Percentiles rank a stretch among this genome's conserved stretches.
Conservation (phyloP, 2,113 vertebrate species). For the Grammatotria lemairii region DNA sequence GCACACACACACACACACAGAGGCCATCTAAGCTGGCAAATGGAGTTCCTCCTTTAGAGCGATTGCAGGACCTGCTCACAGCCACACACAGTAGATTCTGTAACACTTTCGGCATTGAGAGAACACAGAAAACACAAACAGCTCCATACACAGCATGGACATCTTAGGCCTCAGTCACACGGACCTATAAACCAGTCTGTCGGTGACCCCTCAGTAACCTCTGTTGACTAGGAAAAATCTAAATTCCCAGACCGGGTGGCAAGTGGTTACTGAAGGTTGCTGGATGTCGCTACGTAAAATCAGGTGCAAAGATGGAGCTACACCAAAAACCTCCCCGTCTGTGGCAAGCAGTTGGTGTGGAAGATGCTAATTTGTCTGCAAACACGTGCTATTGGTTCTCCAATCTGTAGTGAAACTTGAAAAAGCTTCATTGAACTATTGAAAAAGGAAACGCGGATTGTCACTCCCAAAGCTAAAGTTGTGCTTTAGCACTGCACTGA, state of each 20-base stretch:
- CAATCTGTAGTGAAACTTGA: neutral
- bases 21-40: neutral
- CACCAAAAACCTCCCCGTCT: neutral
- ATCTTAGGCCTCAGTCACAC: neutral
- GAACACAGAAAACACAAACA: neutral
- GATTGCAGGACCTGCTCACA: neutral
- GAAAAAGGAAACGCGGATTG: neutral
- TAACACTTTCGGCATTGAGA: neutral
- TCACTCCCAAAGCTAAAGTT: neutral
- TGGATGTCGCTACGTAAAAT: neutral
- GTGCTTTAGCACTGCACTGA: neutral
- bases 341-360: neutral
- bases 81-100: neutral
- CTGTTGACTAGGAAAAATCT: neutral
- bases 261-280: neutral
- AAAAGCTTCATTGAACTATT: neutral
- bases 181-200: neutral
- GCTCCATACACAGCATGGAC: neutral
- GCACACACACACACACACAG: neutral
- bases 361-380: neutral
- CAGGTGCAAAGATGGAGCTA: neutral
- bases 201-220: neutral
- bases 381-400: neutral
- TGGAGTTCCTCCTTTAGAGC: neutral
- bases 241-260: neutral